Base-by-base conservation (phyloP, 2,888 invertebrate genomes). In the Eristalis pertinax region DNA sequence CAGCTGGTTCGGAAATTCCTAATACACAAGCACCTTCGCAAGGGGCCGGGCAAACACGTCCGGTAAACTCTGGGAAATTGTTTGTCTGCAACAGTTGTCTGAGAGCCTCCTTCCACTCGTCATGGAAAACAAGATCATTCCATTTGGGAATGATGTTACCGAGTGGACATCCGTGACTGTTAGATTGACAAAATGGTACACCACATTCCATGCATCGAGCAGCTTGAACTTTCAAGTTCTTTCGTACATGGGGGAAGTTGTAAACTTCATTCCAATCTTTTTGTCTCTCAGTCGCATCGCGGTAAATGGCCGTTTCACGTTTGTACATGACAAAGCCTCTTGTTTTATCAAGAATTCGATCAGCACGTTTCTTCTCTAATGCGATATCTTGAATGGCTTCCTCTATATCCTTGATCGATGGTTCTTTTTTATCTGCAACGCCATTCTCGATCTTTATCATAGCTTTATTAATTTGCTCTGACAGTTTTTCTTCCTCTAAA, bases 151-250 rank as follows among this genome's bases (percentile, higher is more conserved):
- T 98, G 90, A 99, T 98, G 93, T 99, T 99, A 41, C 99, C 99
- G 56, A 99, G 95, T 0, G 99, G 99, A 92, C 99, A 99, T 67
- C 99, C 99, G 92, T 99, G 97, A 56, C 95, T 95, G 86, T 95
- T 95, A 50, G 97, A 97, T 92, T 98, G 98, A 92, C 99, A 99
- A 94, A 99, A 98, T 10, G 98, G 98, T n/a, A 99, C 98, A 29
- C 99, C 99, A 93, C 99, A 99, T 91, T 99, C 99, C 99, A 99
- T 99, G 92, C 99, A 99, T 62, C 98, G 95, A 0, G 99, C 98
- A 1, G 99, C 98, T 92, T 99, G 99, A 11, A 96, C 95, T 69
- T 96, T 95, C 62, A 99, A 94, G n/a, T 97, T 98, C 92, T 97
- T 97, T 8, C 98, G 95, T 10, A 99, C 98, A 89, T 96, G 96